These are phyloP conservation scores for Tetrao urogallus DNA, from an alignment of 2,113 vertebrate genomes.

Conservation along the genomic window DNA sequence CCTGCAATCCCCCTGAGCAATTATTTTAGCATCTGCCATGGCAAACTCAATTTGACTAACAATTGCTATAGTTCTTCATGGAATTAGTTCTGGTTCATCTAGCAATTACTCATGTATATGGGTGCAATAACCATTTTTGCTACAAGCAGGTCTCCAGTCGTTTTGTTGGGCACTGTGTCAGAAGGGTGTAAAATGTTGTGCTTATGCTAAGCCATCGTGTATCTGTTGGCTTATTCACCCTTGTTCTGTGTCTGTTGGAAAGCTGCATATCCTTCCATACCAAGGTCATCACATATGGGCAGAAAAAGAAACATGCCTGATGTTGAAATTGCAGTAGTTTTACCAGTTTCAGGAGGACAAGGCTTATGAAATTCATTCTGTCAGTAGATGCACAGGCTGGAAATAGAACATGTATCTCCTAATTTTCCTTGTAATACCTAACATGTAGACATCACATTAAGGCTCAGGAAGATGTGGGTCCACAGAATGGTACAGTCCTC, in stretches of 20 bases:
- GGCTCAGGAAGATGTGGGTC: not conserved
- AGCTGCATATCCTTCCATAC: not conserved
- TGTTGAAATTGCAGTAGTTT: not conserved
- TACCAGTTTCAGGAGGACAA: not conserved
- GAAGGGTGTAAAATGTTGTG: not conserved
- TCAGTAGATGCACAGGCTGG: not conserved
- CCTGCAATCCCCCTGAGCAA: slow-evolving; percentile 56
- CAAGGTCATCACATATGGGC: not conserved
- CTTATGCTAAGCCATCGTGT: not conserved
- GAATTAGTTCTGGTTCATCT: slow-evolving; percentile 65
- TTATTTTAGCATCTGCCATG: slow-evolving; percentile 57
- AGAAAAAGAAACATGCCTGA: rapidly evolving
- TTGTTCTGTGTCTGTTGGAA: not conserved
- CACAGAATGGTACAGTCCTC: not conserved
- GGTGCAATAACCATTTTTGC: not conserved
- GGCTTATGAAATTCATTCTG: not conserved
- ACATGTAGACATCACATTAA: not conserved
- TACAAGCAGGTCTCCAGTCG: not conserved
- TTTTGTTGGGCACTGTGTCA: not conserved
- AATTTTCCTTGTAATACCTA: not conserved
- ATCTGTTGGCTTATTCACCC: not conserved
- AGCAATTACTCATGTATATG: slow-evolving; percentile 33
- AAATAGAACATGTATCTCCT: not conserved
- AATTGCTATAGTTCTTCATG: slow-evolving; percentile 42
- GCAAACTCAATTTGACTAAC: slow-evolving; percentile 59